phyloP scores from a whole-genome alignment of 2,113 vertebrate genomes.

The Cyprinodon brontotheroides region DNA sequence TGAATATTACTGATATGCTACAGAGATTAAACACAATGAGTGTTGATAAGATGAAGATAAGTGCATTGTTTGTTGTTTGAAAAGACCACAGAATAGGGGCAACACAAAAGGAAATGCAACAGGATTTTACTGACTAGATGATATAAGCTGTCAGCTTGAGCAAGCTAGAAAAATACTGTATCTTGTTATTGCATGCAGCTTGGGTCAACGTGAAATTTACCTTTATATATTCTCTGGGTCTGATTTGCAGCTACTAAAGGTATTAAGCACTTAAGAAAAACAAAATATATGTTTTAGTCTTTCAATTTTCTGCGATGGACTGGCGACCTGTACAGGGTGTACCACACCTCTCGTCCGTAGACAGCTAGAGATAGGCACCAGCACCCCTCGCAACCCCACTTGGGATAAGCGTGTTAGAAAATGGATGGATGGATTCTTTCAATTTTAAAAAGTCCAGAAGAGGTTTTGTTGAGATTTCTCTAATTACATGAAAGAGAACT shows the following conservation, averaged over 20 bases:
- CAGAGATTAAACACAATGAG: slow-evolving; percentile 55
- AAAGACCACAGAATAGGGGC: slow-evolving; percentile 4
- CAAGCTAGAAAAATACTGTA: neutral
- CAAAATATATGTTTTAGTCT: neutral
- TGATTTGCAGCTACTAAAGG: neutral
- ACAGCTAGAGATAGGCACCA: too few relatives aligned
- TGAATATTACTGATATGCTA: slow-evolving; percentile 22
- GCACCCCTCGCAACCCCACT: too few relatives aligned
- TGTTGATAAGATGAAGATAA: slow-evolving; percentile 44
- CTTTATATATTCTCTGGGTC: neutral
- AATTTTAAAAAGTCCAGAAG: neutral
- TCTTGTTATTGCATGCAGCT: neutral
- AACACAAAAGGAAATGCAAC: neutral
- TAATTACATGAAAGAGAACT: neutral
- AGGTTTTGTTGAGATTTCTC: neutral
- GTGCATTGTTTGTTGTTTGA: slow-evolving; percentile 19
- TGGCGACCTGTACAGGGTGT: too few relatives aligned
- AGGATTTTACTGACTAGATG: neutral
- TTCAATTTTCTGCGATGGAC: too few relatives aligned
- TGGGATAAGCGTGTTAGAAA: too few relatives aligned
- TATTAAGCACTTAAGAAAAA: neutral
- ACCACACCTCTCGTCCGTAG: too few relatives aligned
- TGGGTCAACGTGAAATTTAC: neutral
- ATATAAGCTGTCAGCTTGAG: neutral
- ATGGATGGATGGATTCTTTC: neutral